phyloP scores from a whole-genome alignment of 2,797 vertebrate species.

The Petrocephalus sullivani region DNA sequence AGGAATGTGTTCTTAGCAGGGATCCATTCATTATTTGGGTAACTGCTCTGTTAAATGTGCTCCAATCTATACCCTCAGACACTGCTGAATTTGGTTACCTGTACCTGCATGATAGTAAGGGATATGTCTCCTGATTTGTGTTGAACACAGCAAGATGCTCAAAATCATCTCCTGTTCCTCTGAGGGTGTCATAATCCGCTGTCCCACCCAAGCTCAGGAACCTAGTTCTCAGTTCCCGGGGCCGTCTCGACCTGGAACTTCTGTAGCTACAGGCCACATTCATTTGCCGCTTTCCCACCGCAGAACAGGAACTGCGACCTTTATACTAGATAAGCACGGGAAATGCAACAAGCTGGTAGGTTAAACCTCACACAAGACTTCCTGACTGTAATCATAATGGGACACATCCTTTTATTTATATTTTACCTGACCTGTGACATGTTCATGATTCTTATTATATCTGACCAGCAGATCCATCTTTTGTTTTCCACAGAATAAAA shows the following conservation, averaged over 20 bases:
- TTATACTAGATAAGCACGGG: neutral
- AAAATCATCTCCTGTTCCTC: neutral
- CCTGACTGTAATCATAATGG: neutral
- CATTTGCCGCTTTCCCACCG: neutral
- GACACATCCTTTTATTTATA: neutral
- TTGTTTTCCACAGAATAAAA: neutral
- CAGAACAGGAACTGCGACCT: neutral
- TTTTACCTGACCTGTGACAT: neutral
- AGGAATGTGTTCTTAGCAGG: neutral
- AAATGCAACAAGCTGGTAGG: neutral
- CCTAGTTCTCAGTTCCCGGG: neutral
- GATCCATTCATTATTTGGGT: neutral
- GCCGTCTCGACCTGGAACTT: neutral
- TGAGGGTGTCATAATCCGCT: neutral
- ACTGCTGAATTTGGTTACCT: neutral
- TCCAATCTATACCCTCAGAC: neutral
- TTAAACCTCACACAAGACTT: neutral
- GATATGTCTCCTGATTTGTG: neutral
- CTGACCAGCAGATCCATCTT: neutral
- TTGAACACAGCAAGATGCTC: neutral
- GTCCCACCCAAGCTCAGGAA: neutral
- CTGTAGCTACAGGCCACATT: neutral
- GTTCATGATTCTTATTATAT: neutral
- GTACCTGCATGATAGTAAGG: neutral
- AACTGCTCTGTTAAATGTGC: neutral